Evolutionary conservation across 1,140 invertebrate species (phyloP).

Genomic region (Megathymus violae): DNA sequence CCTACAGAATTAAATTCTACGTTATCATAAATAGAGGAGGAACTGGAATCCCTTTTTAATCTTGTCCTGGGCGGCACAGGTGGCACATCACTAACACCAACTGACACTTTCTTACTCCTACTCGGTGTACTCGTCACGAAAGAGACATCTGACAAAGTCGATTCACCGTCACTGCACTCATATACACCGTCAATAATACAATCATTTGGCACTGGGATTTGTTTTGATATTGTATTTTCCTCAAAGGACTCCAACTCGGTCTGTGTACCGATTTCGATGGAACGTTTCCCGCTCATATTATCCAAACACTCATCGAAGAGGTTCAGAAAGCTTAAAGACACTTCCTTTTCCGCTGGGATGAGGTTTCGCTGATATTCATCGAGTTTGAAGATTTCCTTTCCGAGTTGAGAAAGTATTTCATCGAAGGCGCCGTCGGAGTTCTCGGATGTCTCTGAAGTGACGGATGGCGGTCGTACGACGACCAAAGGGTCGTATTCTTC

Average conservation of each 20-base stretch:
- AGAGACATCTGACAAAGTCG: constrained; percentile 56
- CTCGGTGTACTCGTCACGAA: constrained; percentile 65
- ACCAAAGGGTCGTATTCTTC: constrained; percentile 79
- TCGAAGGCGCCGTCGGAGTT: constrained; percentile 74
- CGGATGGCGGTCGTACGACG: constrained; percentile 47
- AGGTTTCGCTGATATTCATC: constrained; percentile 77
- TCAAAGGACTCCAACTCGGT: constrained; percentile 35
- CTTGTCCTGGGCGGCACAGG: constrained; percentile 66
- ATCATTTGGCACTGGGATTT: constrained; percentile 38
- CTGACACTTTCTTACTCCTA: constrained; percentile 51
- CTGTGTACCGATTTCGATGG: constrained; percentile 43
- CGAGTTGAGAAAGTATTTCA: constrained; percentile 76
- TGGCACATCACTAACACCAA: constrained; percentile 48
- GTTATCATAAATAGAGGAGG: constrained; percentile 53
- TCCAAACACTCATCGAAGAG: constrained; percentile 79
- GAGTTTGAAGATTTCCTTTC: constrained; percentile 78
- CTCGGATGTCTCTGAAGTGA: constrained; percentile 45
- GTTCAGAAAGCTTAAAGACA: constrained; percentile 73
- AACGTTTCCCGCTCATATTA: constrained; percentile 44
- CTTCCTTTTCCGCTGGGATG: constrained; percentile 57
- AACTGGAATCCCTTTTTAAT: constrained; percentile 51
- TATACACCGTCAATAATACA: constrained; percentile 48
- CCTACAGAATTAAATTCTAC: constrained; percentile 46
- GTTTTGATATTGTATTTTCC: constrained; percentile 36
- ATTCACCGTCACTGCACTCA: constrained; percentile 63